Evolutionary conservation across 2,888 invertebrate genomes (phyloP), one percentile per base, ranked within the genome.

Genomic region (Campaea margaritaria): DNA sequence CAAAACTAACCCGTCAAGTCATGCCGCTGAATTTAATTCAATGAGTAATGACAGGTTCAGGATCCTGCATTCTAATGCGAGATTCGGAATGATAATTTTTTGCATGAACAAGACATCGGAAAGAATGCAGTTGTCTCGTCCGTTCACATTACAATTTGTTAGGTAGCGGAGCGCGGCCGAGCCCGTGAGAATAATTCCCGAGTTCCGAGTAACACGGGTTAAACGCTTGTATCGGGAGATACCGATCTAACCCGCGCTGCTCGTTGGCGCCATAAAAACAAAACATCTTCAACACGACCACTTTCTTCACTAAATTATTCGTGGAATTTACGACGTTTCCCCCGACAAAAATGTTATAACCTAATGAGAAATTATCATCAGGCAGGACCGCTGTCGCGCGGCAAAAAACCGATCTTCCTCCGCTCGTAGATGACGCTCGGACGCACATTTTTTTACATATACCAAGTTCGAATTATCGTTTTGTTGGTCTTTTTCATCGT

Each of bases 281-380:
- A 92, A 91, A 91, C 90, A 84, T 86, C 86, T 79, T 78, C 83
- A 83, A 85, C 87, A 86, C 84, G 82, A 86, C 90, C 87, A 90
- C 91, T 91, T 91, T 91, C 91, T 90, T 89, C 86, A 89, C 85
- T 82, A 91, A 91, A 91, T 90, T 89, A 92, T 91, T 91, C 89
- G 87, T 85, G 83, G 91, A 91, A 91, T 91, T 91, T 89, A 91
- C 87, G 89, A 89, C 82, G 88, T 84, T 88, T 86, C 89, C 75
- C 85, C 87, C 83, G 83, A 90, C 89, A 87, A 87, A 89, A 91
- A 90, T 88, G 87, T 87, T 90, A 89, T 89, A 90, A 87, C 86
- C 89, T 91, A 91, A 92, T 92, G 91, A 91, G 91, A 91, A 92
- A 91, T 91, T 91, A 92, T 90, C 90, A 91, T 91, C 88, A 88